Percentiles rank a stretch among this genome's conserved stretches.
phyloP scores from a whole-genome alignment of 2,113 vertebrate species.

The Chaetodon auriga region DNA sequence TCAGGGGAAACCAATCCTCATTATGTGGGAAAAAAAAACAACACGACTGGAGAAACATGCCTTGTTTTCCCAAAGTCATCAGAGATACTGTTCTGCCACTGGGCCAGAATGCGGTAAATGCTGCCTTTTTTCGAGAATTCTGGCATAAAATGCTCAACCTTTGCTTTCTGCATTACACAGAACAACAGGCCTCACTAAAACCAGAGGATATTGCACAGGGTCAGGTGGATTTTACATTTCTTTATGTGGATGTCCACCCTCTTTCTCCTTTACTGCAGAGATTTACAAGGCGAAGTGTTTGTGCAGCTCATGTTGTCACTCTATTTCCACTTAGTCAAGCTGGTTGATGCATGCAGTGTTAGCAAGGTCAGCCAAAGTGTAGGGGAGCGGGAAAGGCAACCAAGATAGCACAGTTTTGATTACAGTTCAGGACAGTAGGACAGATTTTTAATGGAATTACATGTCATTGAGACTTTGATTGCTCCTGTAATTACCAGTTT shows the following conservation, averaged over 20 bases:
- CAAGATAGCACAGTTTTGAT: slow-evolving; percentile 68
- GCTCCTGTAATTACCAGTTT: slow-evolving; percentile 69
- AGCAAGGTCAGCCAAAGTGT: slow-evolving; percentile 37
- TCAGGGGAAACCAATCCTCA: slow-evolving; percentile 69
- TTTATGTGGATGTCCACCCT: background rate
- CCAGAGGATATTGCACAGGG: background rate
- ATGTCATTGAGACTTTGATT: slow-evolving; percentile 76
- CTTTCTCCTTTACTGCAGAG: background rate
- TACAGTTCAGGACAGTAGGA: slow-evolving; percentile 48
- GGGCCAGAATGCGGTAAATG: slow-evolving; percentile 45
- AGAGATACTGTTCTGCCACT: slow-evolving; percentile 23
- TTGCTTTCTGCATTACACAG: background rate
- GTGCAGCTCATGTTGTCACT: slow-evolving; percentile 9
- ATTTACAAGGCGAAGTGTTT: slow-evolving; percentile 24
- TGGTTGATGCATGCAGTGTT: slow-evolving; percentile 29
- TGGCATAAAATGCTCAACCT: slow-evolving; percentile 29
- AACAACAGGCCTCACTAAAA: background rate
- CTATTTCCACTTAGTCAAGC: slow-evolving; percentile 30
- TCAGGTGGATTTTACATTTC: slow-evolving; percentile 12
- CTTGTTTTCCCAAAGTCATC: slow-evolving; percentile 63
- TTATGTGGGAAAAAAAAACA: slow-evolving; percentile 50
- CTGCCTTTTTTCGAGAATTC: slow-evolving; percentile 21
- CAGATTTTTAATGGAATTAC: slow-evolving; percentile 78
- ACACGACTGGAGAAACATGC: slow-evolving; percentile 54
- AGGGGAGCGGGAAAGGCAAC: slow-evolving; percentile 46